phyloP scores from a whole-genome alignment of 2,113 vertebrate genomes.

The Scomber colias region DNA sequence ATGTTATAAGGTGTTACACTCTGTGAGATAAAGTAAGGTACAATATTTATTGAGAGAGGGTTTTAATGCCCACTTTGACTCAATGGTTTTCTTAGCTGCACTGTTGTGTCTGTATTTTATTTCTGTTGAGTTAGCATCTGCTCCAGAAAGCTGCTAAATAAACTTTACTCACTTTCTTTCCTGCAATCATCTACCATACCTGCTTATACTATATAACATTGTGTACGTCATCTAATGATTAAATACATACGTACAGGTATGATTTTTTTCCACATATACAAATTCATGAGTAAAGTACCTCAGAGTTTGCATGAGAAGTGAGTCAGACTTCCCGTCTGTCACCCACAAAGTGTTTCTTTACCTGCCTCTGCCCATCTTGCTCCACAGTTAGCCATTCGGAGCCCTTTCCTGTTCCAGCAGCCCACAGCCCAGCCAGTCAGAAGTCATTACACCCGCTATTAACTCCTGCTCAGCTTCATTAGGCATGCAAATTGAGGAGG shows the following conservation, averaged over 20 bases:
- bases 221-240: neutral
- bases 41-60: no score
- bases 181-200: neutral
- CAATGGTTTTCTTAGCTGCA: neutral
- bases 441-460: constrained; percentile 89
- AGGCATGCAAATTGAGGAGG: constrained; percentile 88
- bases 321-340: constrained; percentile 23
- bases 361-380: constrained; percentile 62
- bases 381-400: constrained; percentile 68
- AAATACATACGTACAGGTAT: no score
- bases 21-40: no score
- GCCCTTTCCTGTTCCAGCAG: constrained; percentile 69
- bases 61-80: neutral
- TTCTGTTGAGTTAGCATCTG: neutral
- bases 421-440: constrained; percentile 83
- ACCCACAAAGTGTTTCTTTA: constrained; percentile 35
- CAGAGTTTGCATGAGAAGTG: constrained; percentile 10
- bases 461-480: constrained; percentile 88
- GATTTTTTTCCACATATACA: neutral
- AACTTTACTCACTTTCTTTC: neutral
- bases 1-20: neutral
- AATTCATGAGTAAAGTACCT: constrained; percentile 15
- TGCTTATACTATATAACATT: neutral
- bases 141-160: neutral
- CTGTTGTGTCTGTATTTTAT: neutral